Evolutionary conservation across 2,888 invertebrate genomes (phyloP).

Genomic region (Cylindroiulus punctatus): DNA sequence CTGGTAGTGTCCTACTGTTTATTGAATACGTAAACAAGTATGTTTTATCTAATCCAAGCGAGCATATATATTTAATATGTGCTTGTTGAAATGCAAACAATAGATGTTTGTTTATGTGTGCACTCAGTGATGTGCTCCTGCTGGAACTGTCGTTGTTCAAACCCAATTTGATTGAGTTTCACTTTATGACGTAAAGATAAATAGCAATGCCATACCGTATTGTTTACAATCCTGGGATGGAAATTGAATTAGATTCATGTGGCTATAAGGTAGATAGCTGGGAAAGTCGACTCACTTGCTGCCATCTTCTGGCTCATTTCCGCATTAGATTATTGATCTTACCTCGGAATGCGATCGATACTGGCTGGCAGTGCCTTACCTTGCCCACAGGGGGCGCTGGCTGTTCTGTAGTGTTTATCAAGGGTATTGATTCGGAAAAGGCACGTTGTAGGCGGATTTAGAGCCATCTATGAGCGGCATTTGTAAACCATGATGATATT

Average conservation of each 20-base stretch:
- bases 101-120: conserved; percentile 10
- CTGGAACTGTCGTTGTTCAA: not conserved
- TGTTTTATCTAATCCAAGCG: not conserved
- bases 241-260: conserved; percentile 4
- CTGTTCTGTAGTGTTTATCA: not conserved
- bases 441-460: not conserved
- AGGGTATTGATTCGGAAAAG: not conserved
- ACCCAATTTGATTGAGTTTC: conserved; percentile 38
- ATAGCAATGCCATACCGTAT: conserved; percentile 32
- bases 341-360: not conserved
- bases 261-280: not conserved
- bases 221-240: conserved; percentile 25
- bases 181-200: conserved; percentile 24
- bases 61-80: not conserved
- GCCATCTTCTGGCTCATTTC: conserved; percentile 33
- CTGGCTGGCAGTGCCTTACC: not conserved
- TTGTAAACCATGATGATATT: not conserved
- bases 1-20: not conserved
- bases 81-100: conserved; percentile 38
- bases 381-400: conserved; percentile 1
- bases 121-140: not conserved
- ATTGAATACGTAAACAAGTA: conserved; percentile 2
- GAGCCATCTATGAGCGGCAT: not conserved
- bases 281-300: not conserved
- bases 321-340: conserved; percentile 9